These are phyloP conservation scores for Luperina nickerlii DNA, from an alignment of 2,888 invertebrate species.

Conservation along the genomic window DNA sequence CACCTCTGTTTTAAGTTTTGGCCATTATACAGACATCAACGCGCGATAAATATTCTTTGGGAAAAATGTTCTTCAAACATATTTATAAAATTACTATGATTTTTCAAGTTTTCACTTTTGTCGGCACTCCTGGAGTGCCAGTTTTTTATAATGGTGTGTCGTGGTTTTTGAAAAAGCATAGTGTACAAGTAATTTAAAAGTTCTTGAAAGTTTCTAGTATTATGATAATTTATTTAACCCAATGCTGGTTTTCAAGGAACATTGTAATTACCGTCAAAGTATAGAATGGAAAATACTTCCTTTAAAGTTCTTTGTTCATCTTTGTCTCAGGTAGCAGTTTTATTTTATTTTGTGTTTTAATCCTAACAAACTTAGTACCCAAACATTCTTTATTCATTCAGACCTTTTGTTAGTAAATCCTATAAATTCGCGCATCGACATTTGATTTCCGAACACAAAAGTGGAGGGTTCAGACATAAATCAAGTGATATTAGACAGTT, in stretches of 20 bases:
- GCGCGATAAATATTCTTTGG: no score
- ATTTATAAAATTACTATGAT: no score
- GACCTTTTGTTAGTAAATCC: constrained; percentile 47
- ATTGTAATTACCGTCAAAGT: not conserved
- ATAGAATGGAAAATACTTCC: not conserved
- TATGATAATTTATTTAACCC: not conserved
- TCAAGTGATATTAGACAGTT: constrained; percentile 61
- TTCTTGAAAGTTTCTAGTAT: not conserved
- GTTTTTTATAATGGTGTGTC: not conserved
- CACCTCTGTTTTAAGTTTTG: no score
- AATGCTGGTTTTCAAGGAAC: not conserved
- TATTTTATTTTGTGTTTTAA: constrained; percentile 7
- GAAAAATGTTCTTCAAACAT: no score
- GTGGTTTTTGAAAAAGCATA: not conserved
- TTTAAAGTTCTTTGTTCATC: not conserved
- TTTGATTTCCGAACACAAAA: constrained; percentile 56
- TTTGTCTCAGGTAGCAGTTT: constrained; percentile 2
- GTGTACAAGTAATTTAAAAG: not conserved
- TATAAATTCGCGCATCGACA: constrained; percentile 55
- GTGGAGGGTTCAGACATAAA: constrained; percentile 57
- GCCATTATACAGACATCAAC: no score
- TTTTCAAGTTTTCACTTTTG: no score
- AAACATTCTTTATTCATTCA: constrained; percentile 34
- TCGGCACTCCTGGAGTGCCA: no score
- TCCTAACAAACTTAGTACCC: not conserved